Conservation (phyloP, 2,888 invertebrate species). For the Cheiracanthium punctorium region DNA sequence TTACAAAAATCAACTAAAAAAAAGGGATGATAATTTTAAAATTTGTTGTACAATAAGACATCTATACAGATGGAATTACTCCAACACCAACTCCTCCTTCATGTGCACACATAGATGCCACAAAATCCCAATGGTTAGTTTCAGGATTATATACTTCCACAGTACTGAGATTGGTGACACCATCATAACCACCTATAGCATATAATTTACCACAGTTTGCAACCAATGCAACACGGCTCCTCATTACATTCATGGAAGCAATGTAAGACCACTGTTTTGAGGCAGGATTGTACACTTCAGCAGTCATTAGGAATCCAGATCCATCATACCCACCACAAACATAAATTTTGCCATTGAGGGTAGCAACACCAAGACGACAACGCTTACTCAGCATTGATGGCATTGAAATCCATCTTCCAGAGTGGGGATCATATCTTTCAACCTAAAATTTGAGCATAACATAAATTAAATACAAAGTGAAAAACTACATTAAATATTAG, state of each 20-base stretch:
- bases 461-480: no score
- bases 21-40: no score
- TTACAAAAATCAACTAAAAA: no score
- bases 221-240: constrained; percentile 87
- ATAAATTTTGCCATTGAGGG: constrained; percentile 87
- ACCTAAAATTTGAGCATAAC: no score
- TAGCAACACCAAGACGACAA: constrained; percentile 88
- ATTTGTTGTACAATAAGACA: no score
- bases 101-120: constrained; percentile 87
- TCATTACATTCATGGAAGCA: constrained; percentile 87
- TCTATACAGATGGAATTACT: constrained; percentile 80
- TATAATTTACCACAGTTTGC: constrained; percentile 89
- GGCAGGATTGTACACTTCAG: constrained; percentile 87
- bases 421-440: constrained; percentile 85
- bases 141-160: constrained; percentile 90
- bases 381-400: constrained; percentile 87
- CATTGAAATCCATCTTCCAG: constrained; percentile 84
- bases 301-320: constrained; percentile 86
- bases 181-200: constrained; percentile 86
- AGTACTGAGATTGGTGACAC: constrained; percentile 86
- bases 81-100: constrained; percentile 94
- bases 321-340: constrained; percentile 92
- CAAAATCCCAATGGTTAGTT: constrained; percentile 84
- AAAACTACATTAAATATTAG: no score
- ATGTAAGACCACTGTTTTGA: constrained; percentile 79